These are phyloP conservation scores for Hemaris fuciformis DNA, from an alignment of 2,888 invertebrate species.

Conservation along the genomic window DNA sequence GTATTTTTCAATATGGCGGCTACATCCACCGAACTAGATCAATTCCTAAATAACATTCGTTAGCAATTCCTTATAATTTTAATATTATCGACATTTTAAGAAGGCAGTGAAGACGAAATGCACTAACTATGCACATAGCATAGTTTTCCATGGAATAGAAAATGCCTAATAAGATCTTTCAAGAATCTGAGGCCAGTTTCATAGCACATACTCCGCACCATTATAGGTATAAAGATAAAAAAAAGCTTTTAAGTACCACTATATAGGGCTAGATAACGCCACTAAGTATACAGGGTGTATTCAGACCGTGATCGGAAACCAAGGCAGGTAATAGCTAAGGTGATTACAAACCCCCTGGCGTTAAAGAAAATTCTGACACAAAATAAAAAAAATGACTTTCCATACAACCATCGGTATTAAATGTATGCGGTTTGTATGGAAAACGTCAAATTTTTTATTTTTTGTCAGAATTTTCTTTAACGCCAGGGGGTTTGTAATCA, in stretches of 20 bases:
- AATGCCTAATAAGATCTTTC: not conserved
- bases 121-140: not conserved
- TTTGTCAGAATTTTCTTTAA: too few relatives aligned
- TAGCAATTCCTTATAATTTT: not conserved
- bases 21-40: not conserved
- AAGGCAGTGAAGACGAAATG: not conserved
- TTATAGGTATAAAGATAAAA: not conserved
- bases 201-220: not conserved
- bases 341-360: too few relatives aligned
- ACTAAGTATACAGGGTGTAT: too few relatives aligned
- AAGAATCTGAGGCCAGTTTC: not conserved
- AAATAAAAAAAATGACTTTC: too few relatives aligned
- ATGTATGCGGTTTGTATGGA: too few relatives aligned
- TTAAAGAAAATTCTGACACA: too few relatives aligned
- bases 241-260: not conserved
- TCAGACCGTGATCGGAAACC: too few relatives aligned
- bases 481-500: too few relatives aligned
- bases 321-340: too few relatives aligned
- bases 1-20: not conserved
- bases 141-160: too few relatives aligned
- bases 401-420: too few relatives aligned
- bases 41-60: not conserved
- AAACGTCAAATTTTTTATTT: too few relatives aligned
- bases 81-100: not conserved
- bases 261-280: not conserved